phyloP scores from a whole-genome alignment of 2,113 vertebrate genomes.

The Ptilonorhynchus violaceus region DNA sequence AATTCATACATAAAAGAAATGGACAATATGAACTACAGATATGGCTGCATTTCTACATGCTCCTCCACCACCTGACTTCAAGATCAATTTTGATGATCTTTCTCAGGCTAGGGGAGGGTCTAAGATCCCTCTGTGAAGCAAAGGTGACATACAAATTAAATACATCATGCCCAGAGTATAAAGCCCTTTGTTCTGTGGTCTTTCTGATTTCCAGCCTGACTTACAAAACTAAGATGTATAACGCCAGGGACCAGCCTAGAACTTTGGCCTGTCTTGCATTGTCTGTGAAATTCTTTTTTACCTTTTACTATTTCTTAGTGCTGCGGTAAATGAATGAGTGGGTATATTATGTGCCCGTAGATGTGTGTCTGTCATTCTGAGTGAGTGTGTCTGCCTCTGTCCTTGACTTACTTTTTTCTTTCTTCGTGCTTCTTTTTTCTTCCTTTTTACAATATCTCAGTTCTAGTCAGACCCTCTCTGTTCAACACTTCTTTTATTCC shows the following conservation, averaged over 20 bases:
- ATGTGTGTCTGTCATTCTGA: slow-evolving; percentile 48
- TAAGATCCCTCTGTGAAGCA: background rate
- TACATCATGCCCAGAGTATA: slow-evolving; percentile 6
- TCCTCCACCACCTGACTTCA: background rate
- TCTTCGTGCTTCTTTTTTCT: slow-evolving; percentile 63
- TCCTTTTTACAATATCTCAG: slow-evolving; percentile 71
- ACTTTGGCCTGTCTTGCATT: slow-evolving; percentile 69
- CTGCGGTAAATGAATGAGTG: slow-evolving; percentile 46
- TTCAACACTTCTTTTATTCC: slow-evolving; percentile 73
- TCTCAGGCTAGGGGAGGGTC: slow-evolving; percentile 30
- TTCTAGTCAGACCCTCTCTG: slow-evolving; percentile 73
- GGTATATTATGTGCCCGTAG: slow-evolving; percentile 59
- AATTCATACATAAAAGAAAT: background rate
- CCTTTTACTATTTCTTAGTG: slow-evolving; percentile 36
- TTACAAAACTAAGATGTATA: slow-evolving; percentile 66
- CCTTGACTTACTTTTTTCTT: slow-evolving; percentile 76
- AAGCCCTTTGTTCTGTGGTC: slow-evolving; percentile 58
- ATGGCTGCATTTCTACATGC: background rate
- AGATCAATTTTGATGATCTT: slow-evolving; percentile 49
- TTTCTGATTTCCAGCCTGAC: slow-evolving; percentile 64
- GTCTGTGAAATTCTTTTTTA: slow-evolving; percentile 66
- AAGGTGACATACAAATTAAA: slow-evolving; percentile 35
- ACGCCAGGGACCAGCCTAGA: slow-evolving; percentile 69
- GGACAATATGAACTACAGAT: background rate
- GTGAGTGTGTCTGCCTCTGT: slow-evolving; percentile 67